Evolutionary conservation across 2,797 vertebrate genomes (phyloP), one percentile per base, ranked within the genome.

Genomic region (Callimico goeldii): DNA sequence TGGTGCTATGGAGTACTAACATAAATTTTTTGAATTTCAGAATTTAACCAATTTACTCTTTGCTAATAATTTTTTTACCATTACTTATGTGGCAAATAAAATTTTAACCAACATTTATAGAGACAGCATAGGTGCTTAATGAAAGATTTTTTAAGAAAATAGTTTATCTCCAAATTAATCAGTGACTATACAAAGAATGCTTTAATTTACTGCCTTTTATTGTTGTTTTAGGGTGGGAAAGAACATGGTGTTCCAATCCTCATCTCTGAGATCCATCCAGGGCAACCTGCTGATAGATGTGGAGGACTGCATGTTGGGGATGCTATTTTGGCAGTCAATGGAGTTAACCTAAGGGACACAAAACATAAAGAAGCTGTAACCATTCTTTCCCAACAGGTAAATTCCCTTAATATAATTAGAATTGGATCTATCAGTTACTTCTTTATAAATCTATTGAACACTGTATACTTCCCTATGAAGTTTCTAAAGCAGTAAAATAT

Each of bases 281-380:
- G 99, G 26, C 99, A 99, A 55, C 99, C 99, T 13, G 99, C 99
- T 41, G 99, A 99, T 98, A 98, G 99, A 64, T 99, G 99, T 90
- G 99, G 99, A 87, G 99, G 99, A 12, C 98, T 99, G 11, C 99
- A 99, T 12, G 99, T 99, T 14, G 99, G 99, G 39, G 99, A 99
- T 58, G 99, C 99, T 96, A 99, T 99, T 98, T 98, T 99, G 64
- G 99, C 99, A 15, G 99, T 99, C 95, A 99, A 99, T 97, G 99
- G 99, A 96, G 99, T 99, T 98, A 99, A 99, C 97, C 97, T 99
- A 95, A 99, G 99, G 95, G 99, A 99, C 80, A 99, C 99, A 95
- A 99, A 99, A 95, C 99, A 99, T 98, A 99, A 99, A 98, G 99
- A 99, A 98, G 99, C 99, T 0, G 99, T 99, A 87, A 99, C 99